phyloP scores from a whole-genome alignment of 1,140 invertebrate species.

The Belonocnema kinseyi region DNA sequence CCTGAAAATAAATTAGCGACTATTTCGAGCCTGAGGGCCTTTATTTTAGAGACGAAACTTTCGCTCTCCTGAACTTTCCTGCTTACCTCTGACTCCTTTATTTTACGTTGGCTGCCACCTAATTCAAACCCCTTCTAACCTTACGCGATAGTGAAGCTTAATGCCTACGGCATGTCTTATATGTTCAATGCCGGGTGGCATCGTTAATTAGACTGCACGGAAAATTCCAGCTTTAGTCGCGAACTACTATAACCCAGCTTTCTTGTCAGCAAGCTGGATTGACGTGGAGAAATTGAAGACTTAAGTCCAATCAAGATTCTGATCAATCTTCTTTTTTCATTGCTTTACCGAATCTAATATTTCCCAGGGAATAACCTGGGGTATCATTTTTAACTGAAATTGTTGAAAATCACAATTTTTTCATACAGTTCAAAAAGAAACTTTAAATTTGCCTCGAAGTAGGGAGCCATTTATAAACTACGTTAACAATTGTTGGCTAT shows the following conservation, averaged over 20 bases:
- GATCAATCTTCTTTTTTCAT: slow-evolving; percentile 5
- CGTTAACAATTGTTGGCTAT: no score
- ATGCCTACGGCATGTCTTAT: slow-evolving; percentile 6
- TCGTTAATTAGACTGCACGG: slow-evolving; percentile 7
- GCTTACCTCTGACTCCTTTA: neutral
- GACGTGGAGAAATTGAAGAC: slow-evolving; percentile 13
- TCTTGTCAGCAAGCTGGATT: neutral
- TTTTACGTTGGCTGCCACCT: slow-evolving; percentile 8
- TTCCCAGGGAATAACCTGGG: no score
- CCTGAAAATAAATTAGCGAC: slow-evolving; percentile 19
- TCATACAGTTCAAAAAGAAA: no score
- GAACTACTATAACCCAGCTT: neutral
- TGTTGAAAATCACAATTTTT: no score
- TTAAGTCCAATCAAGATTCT: slow-evolving; percentile 6
- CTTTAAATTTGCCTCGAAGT: no score
- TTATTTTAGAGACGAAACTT: slow-evolving; percentile 19
- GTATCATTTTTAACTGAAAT: neutral
- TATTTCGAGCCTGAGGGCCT: slow-evolving; percentile 8
- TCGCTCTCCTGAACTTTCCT: neutral
- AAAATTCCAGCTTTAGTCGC: neutral
- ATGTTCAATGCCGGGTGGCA: neutral
- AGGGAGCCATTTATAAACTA: no score
- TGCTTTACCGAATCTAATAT: neutral
- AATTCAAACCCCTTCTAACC: slow-evolving; percentile 20
- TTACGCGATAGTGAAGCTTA: neutral